A percentile compares a stretch with the other conserved stretches of the same genome.
Evolutionary conservation across 1,140 invertebrate species (phyloP).

Genomic region (Vanessa atalanta): DNA sequence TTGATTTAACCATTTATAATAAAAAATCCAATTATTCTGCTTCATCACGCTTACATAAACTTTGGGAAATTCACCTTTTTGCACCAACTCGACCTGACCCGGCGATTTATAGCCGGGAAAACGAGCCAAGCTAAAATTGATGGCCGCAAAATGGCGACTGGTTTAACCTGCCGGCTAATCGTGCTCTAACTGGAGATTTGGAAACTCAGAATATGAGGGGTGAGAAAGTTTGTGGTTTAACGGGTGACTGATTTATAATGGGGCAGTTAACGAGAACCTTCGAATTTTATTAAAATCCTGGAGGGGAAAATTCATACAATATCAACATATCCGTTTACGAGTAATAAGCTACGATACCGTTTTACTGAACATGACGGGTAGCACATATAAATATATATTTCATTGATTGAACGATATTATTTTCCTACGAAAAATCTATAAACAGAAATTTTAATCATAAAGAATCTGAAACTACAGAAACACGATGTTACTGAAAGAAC

Average conservation of each 20-base stretch:
- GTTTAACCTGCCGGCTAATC: constrained; percentile 34
- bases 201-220: constrained; percentile 21
- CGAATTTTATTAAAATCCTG: background rate
- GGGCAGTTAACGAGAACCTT: background rate
- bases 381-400: too few relatives aligned
- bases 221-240: constrained; percentile 8
- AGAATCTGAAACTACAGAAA: too few relatives aligned
- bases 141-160: constrained; percentile 30
- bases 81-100: constrained; percentile 21
- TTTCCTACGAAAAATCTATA: too few relatives aligned
- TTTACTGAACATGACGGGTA: too few relatives aligned
- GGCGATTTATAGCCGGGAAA: constrained; percentile 28
- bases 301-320: background rate
- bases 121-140: constrained; percentile 26
- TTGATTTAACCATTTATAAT: background rate
- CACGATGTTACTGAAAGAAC: too few relatives aligned
- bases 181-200: constrained; percentile 11
- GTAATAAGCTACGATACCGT: too few relatives aligned
- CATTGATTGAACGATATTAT: too few relatives aligned
- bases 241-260: constrained; percentile 7
- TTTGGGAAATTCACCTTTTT: constrained; percentile 14
- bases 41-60: constrained; percentile 15
- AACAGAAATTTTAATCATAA: too few relatives aligned
- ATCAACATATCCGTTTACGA: too few relatives aligned
- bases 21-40: constrained; percentile 8